These are phyloP conservation scores for Bombylius discolor DNA, from an alignment of 2,888 invertebrate genomes.

Conservation along the genomic window DNA sequence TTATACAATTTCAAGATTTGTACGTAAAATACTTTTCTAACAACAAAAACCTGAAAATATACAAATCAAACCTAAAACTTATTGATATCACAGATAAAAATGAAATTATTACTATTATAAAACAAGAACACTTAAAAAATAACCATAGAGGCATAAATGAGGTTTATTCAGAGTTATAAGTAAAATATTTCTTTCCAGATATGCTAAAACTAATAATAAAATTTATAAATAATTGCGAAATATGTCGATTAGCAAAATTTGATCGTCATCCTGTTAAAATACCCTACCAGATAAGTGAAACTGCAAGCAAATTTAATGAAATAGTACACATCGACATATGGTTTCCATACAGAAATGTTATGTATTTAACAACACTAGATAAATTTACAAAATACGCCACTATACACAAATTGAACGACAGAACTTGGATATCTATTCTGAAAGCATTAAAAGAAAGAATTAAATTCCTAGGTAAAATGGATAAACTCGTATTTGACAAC, in stretches of 20 bases:
- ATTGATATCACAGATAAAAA: neutral
- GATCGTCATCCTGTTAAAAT: slow-evolving; percentile 1
- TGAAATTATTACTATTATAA: neutral
- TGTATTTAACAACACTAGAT: slow-evolving; percentile 1
- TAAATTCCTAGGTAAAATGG: too few relatives aligned
- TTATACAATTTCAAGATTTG: neutral
- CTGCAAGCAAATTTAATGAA: neutral
- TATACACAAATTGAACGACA: too few relatives aligned
- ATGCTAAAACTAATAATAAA: neutral
- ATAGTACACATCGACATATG: slow-evolving; percentile 1
- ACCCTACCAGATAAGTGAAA: neutral
- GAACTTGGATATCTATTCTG: too few relatives aligned
- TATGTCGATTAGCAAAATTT: neutral
- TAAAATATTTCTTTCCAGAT: neutral
- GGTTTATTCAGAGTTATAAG: neutral
- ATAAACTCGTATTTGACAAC: too few relatives aligned
- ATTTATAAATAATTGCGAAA: slow-evolving; percentile 1
- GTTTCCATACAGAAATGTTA: slow-evolving; percentile 1
- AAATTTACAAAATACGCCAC: slow-evolving; percentile 1
- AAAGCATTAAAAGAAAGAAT: too few relatives aligned
- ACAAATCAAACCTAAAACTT: neutral
- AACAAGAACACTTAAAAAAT: neutral
- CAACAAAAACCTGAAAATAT: too few relatives aligned
- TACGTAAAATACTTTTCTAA: neutral
- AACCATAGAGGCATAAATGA: slow-evolving; percentile 2